Percentiles rank a stretch among this genome's conserved stretches.
Conservation (phyloP, 2,797 vertebrate genomes). For the Lemur catta region DNA sequence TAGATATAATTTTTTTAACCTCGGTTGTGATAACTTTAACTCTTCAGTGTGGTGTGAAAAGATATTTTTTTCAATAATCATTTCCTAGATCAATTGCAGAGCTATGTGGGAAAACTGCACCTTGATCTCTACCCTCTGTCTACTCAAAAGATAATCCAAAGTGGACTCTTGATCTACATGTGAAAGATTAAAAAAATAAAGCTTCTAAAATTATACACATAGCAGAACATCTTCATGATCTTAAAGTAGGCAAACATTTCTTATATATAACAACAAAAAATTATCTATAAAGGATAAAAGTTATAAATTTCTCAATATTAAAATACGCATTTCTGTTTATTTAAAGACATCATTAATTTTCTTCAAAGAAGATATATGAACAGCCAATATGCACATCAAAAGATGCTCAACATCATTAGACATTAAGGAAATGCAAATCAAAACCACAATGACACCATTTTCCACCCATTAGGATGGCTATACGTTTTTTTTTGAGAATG, state of each 20-base stretch:
- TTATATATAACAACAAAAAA: neutral
- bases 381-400: neutral
- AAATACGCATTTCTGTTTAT: neutral
- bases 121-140: no score
- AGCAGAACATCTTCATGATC: neutral
- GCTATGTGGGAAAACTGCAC: no score
- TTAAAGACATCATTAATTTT: neutral
- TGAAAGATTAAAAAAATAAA: no score
- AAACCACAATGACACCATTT: neutral
- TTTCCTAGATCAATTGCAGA: no score
- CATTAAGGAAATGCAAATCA: neutral
- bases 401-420: neutral
- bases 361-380: neutral
- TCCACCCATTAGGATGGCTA: neutral
- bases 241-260: neutral
- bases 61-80: no score
- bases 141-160: no score
- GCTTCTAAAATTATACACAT: no score
- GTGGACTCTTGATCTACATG: no score
- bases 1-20: neutral
- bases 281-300: neutral
- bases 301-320: neutral
- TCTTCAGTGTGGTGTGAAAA: neutral
- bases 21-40: neutral
- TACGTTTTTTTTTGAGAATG: neutral